These are phyloP conservation scores for Glaucopsyche alexis DNA, from an alignment of 2,888 invertebrate species.

Conservation along the genomic window DNA sequence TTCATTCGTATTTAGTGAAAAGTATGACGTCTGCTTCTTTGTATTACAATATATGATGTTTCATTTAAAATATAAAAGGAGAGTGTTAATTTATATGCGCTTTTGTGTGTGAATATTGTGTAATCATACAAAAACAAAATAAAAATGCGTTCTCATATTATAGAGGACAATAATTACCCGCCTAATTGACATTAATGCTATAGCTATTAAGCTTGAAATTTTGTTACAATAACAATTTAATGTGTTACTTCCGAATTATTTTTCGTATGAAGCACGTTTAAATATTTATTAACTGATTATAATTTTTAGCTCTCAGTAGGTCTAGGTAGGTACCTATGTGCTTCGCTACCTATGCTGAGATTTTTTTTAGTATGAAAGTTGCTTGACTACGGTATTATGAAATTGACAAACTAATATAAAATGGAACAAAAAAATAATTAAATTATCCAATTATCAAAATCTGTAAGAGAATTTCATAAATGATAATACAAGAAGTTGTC, in stretches of 20 bases:
- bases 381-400: no score
- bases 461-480: no score
- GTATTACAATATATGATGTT: slow-evolving; percentile 31
- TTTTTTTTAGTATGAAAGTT: no score
- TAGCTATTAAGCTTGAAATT: not conserved
- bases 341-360: no score
- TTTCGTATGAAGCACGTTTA: no score
- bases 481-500: no score
- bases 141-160: not conserved
- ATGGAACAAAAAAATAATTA: no score
- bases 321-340: no score
- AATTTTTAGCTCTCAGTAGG: no score
- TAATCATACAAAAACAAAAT: slow-evolving; percentile 10
- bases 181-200: not conserved
- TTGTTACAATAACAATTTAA: not conserved
- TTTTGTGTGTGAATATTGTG: slow-evolving; percentile 10
- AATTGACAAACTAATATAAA: no score
- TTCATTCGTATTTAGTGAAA: slow-evolving; percentile 37
- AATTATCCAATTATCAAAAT: no score
- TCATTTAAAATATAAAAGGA: slow-evolving; percentile 15
- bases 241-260: not conserved
- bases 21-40: slow-evolving; percentile 34
- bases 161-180: not conserved
- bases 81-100: slow-evolving; percentile 8
- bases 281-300: no score